Evolutionary conservation across 2,888 invertebrate species (phyloP).

Genomic region (Litoditis marina): DNA sequence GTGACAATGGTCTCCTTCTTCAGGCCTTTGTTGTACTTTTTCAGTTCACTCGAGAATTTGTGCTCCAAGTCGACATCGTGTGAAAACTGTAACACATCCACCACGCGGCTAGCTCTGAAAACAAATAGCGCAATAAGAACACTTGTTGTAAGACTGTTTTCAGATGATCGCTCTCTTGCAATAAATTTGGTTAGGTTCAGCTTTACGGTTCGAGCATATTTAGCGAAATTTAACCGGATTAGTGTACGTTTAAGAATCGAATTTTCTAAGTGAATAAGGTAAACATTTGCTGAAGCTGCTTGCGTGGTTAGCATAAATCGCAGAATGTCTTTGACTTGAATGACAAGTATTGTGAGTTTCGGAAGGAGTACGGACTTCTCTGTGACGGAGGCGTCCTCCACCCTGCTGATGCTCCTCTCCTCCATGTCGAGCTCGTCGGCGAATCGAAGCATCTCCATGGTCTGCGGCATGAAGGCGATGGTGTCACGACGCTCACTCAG

Average conservation of each 20-base stretch:
- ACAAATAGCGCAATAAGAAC: background rate
- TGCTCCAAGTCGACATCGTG: constrained; percentile 37
- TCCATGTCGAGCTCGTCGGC: constrained; percentile 53
- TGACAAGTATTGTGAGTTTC: background rate
- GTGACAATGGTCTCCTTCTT: too few relatives aligned
- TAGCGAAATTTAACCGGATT: too few relatives aligned
- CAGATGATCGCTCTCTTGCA: background rate
- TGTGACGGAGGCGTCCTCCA: constrained; percentile 32
- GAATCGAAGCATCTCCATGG: constrained; percentile 40
- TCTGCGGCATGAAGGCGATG: constrained; percentile 59
- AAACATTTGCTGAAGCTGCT: too few relatives aligned
- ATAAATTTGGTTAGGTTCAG: background rate
- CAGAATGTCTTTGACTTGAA: background rate
- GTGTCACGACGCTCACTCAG: constrained; percentile 51
- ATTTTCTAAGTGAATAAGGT: too few relatives aligned
- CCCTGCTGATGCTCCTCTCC: constrained; percentile 35
- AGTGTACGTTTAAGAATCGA: too few relatives aligned
- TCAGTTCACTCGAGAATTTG: constrained; percentile 32
- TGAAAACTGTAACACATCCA: constrained; percentile 36
- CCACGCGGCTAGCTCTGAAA: constrained; percentile 17
- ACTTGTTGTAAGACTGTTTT: background rate
- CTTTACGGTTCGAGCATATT: background rate
- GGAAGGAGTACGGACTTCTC: constrained; percentile 13
- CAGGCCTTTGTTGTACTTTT: constrained; percentile 34
- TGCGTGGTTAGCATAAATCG: too few relatives aligned